Evolutionary conservation across 2,888 invertebrate species (phyloP).

Genomic region (Tridacna crocea): DNA sequence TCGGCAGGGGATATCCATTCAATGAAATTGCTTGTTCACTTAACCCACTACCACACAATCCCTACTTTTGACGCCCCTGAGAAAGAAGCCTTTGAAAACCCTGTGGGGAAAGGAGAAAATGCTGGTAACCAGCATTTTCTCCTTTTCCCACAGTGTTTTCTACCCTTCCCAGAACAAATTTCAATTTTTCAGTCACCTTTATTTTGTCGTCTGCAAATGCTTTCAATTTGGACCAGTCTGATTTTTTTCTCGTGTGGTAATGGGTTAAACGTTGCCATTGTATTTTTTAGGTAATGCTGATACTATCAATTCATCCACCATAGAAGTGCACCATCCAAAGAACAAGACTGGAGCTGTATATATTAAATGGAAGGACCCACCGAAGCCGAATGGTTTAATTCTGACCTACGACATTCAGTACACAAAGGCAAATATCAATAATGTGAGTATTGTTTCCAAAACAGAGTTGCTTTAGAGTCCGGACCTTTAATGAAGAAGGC

Average conservation of each 20-base stretch:
- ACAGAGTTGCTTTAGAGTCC: too few species aligned
- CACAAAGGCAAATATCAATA: constrained; percentile 87
- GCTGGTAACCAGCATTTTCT: neutral
- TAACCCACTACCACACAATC: too few species aligned
- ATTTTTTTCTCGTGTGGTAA: too few species aligned
- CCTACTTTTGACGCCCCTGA: too few species aligned
- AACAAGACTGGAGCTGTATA: constrained; percentile 76
- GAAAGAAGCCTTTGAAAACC: neutral
- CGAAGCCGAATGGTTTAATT: constrained; percentile 94
- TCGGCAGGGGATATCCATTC: too few species aligned
- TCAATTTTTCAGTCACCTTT: too few species aligned
- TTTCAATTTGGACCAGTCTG: too few species aligned
- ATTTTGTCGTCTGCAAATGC: too few species aligned
- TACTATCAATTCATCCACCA: constrained; percentile 83
- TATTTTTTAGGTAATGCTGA: constrained; percentile 88
- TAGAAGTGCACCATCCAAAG: constrained; percentile 55
- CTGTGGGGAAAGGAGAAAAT: neutral
- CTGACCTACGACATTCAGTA: constrained; percentile 93
- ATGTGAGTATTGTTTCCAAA: constrained; percentile 84
- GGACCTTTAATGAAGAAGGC: too few species aligned
- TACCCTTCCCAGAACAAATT: too few species aligned
- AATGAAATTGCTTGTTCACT: too few species aligned
- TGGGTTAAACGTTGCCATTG: neutral
- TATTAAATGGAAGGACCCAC: constrained; percentile 91
- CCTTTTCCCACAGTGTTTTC: too few species aligned